Evolutionary conservation across 2,888 invertebrate genomes (phyloP).

Genomic region (Orthosia gracilis): DNA sequence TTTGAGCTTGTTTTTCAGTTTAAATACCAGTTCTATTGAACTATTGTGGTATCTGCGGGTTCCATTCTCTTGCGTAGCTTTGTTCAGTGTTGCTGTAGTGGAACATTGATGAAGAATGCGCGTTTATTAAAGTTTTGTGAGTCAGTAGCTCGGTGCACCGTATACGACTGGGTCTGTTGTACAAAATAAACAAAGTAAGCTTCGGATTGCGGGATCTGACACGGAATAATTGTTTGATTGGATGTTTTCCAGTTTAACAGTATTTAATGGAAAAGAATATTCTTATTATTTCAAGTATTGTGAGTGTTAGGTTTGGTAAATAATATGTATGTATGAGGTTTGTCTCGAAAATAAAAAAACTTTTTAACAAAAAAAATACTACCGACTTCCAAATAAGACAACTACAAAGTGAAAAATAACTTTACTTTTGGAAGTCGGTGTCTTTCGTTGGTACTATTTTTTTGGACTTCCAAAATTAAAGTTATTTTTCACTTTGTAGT

Average conservation of each 20-base stretch:
- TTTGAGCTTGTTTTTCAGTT: conserved; percentile 51
- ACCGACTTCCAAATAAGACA: too few relatives aligned
- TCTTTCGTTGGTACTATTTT: too few relatives aligned
- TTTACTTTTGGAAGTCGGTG: too few relatives aligned
- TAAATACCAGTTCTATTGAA: conserved; percentile 55
- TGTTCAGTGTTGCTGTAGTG: conserved; percentile 47
- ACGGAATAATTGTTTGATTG: conserved; percentile 32
- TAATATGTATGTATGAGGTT: neutral
- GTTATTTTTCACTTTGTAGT: too few relatives aligned
- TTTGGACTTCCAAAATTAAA: too few relatives aligned
- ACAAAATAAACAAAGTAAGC: conserved; percentile 48
- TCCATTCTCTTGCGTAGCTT: conserved; percentile 45
- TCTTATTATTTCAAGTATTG: neutral
- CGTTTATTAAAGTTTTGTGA: conserved; percentile 59
- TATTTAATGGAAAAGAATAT: neutral
- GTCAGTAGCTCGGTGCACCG: conserved; percentile 9
- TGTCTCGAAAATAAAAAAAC: neutral
- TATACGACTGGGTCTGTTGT: conserved; percentile 36
- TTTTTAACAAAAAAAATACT: too few relatives aligned
- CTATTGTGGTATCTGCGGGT: conserved; percentile 49
- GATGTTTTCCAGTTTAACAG: conserved; percentile 11
- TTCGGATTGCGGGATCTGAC: conserved; percentile 4
- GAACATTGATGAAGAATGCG: conserved; percentile 39
- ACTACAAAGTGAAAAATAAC: too few relatives aligned
- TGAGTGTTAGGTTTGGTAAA: neutral